phyloP scores from a whole-genome alignment of 2,797 vertebrate genomes.

The Zenarchopterus dispar region DNA sequence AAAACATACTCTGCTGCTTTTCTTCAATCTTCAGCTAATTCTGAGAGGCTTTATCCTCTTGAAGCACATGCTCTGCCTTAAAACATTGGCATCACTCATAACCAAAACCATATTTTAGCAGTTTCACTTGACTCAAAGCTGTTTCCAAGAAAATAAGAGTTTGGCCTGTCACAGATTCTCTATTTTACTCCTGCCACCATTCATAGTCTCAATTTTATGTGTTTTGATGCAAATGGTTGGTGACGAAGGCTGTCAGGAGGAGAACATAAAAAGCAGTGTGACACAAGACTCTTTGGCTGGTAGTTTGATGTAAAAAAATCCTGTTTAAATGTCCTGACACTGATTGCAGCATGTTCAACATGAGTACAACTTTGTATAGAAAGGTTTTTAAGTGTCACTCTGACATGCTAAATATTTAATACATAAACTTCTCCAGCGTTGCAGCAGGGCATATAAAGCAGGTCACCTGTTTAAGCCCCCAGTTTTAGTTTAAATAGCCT shows the following conservation, averaged over 20 bases:
- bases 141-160: slow-evolving; percentile 36
- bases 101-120: slow-evolving; percentile 16
- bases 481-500: slow-evolving; percentile 28
- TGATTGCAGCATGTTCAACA: too few relatives aligned
- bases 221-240: too few relatives aligned
- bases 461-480: slow-evolving; percentile 22
- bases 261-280: too few relatives aligned
- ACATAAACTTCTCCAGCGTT: slow-evolving; percentile 1
- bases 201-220: too few relatives aligned
- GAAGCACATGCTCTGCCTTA: slow-evolving; percentile 21
- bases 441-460: slow-evolving; percentile 32
- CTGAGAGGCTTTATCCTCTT: slow-evolving; percentile 6
- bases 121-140: slow-evolving; percentile 1
- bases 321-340: too few relatives aligned
- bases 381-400: too few relatives aligned
- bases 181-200: too few relatives aligned
- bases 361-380: too few relatives aligned
- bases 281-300: too few relatives aligned
- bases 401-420: slow-evolving; percentile 14
- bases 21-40: slow-evolving; percentile 24
- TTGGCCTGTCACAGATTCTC: too few relatives aligned
- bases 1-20: slow-evolving; percentile 31
- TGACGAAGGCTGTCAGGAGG: too few relatives aligned
- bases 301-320: too few relatives aligned
- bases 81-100: slow-evolving; percentile 32